A percentile compares a stretch with the other conserved stretches of the same genome.
Conservation (phyloP, 2,113 vertebrate genomes). For the Spea multiplicata region DNA sequence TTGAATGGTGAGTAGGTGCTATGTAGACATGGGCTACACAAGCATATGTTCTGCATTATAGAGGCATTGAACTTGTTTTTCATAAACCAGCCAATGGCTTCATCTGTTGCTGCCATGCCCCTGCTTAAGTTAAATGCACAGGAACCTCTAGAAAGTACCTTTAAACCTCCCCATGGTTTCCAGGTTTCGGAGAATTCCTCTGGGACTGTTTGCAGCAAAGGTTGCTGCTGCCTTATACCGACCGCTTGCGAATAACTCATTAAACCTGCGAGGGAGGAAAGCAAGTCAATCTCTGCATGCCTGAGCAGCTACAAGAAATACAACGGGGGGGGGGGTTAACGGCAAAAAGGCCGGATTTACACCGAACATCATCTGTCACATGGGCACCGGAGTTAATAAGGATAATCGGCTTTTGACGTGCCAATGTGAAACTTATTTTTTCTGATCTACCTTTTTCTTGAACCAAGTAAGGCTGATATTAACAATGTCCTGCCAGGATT, state of each 20-base stretch:
- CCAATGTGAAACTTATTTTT: not conserved
- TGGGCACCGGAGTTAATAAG: not conserved
- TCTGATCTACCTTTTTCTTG: too few relatives aligned
- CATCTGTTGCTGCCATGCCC: too few relatives aligned
- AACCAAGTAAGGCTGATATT: too few relatives aligned
- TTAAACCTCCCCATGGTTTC: constrained; percentile 66
- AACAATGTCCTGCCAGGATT: too few relatives aligned
- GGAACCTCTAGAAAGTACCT: constrained; percentile 50
- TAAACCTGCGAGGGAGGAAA: constrained; percentile 61
- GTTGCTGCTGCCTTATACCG: constrained; percentile 67
- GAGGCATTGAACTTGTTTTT: too few relatives aligned
- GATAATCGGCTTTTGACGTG: not conserved
- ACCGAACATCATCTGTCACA: not conserved
- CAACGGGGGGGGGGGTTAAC: not conserved
- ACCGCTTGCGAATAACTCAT: constrained; percentile 63
- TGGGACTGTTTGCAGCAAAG: constrained; percentile 65
- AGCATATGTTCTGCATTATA: too few relatives aligned
- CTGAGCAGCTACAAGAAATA: not conserved
- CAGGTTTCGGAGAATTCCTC: constrained; percentile 67
- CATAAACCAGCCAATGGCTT: too few relatives aligned
- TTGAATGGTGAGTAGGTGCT: too few relatives aligned
- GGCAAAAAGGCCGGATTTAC: not conserved
- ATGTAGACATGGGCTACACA: too few relatives aligned
- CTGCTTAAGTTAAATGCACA: too few relatives aligned
- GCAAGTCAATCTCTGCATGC: too few relatives aligned